phyloP scores from a whole-genome alignment of 2,888 invertebrate genomes.

The Cephus pygmeus region DNA sequence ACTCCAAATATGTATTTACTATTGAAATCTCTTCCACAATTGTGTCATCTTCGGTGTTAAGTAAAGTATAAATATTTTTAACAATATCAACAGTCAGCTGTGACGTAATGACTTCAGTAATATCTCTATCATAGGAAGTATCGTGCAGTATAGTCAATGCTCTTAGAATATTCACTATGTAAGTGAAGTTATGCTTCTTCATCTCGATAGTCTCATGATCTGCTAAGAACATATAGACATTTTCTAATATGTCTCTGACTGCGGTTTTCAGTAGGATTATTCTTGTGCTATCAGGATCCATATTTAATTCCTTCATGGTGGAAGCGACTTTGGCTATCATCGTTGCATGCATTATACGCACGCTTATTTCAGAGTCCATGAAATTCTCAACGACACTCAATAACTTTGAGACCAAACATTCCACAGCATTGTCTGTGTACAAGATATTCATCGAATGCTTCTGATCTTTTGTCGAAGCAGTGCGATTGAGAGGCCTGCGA shows the following conservation, averaged over 20 bases:
- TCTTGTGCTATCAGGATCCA: constrained; percentile 31
- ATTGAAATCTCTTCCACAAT: background rate
- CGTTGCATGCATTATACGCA: background rate
- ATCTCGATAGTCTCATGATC: constrained; percentile 28
- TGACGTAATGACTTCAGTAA: constrained; percentile 40
- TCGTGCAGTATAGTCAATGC: constrained; percentile 43
- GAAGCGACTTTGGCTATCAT: background rate
- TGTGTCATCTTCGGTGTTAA: constrained; percentile 36
- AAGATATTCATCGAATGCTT: constrained; percentile 45
- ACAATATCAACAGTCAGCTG: constrained; percentile 34
- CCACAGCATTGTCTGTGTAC: constrained; percentile 28
- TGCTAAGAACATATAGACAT: constrained; percentile 29
- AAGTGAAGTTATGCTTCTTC: constrained; percentile 21
- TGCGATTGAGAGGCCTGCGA: background rate
- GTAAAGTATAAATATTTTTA: constrained; percentile 32
- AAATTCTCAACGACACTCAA: background rate
- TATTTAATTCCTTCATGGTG: constrained; percentile 29
- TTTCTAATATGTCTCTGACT: constrained; percentile 35
- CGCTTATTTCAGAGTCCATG: background rate
- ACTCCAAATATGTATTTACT: constrained; percentile 3
- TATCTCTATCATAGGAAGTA: constrained; percentile 32
- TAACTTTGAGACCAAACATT: constrained; percentile 8
- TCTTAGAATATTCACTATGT: constrained; percentile 35
- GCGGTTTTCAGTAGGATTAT: constrained; percentile 22
- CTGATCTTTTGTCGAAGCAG: constrained; percentile 32